Evolutionary conservation across 2,797 vertebrate species (phyloP), one percentile per base, ranked within the genome.

Genomic region (Bradypodion pumilum): DNA sequence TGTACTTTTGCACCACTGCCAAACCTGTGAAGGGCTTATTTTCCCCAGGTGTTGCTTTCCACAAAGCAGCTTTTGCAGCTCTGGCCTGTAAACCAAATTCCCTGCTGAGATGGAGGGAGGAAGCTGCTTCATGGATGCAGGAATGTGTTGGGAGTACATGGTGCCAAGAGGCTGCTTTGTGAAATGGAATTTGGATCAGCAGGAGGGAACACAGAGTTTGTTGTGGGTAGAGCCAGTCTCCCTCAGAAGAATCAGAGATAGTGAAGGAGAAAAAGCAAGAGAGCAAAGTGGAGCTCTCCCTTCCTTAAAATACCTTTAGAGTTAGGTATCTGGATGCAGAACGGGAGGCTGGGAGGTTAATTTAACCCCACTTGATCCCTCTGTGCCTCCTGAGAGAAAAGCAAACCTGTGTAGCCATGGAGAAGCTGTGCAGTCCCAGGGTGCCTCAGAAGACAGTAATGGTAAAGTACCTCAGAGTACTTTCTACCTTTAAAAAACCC

Each of bases 71-170:
- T 78, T 16, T 37, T 37, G 8, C 27, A 49, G 73, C 42, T 62
- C 72, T 35, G 81, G 78, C 80, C 65, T 60, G 79, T 74, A 5
- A 93, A 88, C 84, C 40, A 40, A 82, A 78, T 70, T 80, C 60
- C 84, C 86, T 0, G 23, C 81, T 89, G 85, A 85, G 80, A 66
- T 6, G 49, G 37, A 78, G 83, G 60, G 23, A 75, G 0, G 63
- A 9, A 80, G 37, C 44, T 42, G 4, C 70, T 83, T 73, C 32
- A 35, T 52, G 46, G 8, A 68, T 32, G 62, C n/a, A 85, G 80
- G 75, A 91, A 91, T 80, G 82, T 68, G 44, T 84, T 16, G 78
- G n/a, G 62, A 32, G 62, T 74, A 78, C 82, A 78, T 21, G 35
- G 49, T 81, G 81, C 56, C 79, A 79, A 74, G 72, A 59, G 46